Evolutionary conservation across 2,888 invertebrate genomes (phyloP).

Genomic region (Eristalis intricaria): DNA sequence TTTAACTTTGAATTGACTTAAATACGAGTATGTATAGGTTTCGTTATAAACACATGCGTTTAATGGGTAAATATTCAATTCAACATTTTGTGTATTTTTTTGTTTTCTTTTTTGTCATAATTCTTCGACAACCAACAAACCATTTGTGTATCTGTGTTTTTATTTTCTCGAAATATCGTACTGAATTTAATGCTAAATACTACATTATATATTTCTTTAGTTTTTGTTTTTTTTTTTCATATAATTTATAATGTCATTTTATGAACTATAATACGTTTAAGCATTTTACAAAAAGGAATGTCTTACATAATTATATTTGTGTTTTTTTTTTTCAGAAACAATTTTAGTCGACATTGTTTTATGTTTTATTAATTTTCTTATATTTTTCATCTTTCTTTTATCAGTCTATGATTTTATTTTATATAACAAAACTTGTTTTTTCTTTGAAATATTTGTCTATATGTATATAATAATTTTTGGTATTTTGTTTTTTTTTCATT

Average conservation of each 20-base stretch:
- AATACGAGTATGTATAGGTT: slow-evolving; percentile 23
- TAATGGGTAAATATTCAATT: slow-evolving; percentile 7
- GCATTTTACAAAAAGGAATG: slow-evolving; percentile 61
- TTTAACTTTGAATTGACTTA: slow-evolving; percentile 58
- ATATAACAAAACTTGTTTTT: slow-evolving; percentile 64
- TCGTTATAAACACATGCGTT: slow-evolving; percentile 1
- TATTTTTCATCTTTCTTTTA: slow-evolving; percentile 33
- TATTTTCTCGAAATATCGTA: not conserved
- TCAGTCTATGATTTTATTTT: slow-evolving; percentile 70
- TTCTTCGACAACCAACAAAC: slow-evolving; percentile 1
- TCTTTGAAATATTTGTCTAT: slow-evolving; percentile 48
- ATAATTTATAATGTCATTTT: slow-evolving; percentile 8
- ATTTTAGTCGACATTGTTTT: slow-evolving; percentile 63
- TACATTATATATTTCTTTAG: slow-evolving; percentile 1
- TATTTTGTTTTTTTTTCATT: slow-evolving; percentile 51
- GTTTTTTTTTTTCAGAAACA: slow-evolving; percentile 72
- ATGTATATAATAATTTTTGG: slow-evolving; percentile 65
- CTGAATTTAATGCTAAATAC: slow-evolving; percentile 22
- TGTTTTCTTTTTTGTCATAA: not conserved
- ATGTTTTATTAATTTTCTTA: slow-evolving; percentile 47
- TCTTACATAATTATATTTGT: slow-evolving; percentile 34
- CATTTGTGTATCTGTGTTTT: not conserved
- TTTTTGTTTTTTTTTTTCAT: not conserved
- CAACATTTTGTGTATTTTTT: not conserved
- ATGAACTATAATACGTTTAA: slow-evolving; percentile 62